Percentiles rank a stretch among this genome's conserved stretches.
Conservation (phyloP, 2,113 vertebrate species). For the Anoplopoma fimbria region DNA sequence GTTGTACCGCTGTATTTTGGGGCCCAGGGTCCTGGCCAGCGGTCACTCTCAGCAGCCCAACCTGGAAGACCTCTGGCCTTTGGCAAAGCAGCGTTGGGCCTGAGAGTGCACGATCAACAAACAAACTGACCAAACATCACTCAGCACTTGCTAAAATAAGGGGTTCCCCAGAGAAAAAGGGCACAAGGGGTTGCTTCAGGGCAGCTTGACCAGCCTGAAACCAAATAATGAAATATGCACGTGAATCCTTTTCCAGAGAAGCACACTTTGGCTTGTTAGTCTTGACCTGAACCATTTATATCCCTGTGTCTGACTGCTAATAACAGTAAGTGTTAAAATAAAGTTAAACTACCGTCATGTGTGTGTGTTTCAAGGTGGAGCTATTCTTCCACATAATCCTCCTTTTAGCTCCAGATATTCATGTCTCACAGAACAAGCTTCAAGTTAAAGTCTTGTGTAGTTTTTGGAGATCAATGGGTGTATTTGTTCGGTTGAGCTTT, state of each 20-base stretch:
- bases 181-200: constrained; percentile 67
- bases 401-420: constrained; percentile 21
- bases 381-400: neutral
- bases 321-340: constrained; percentile 55
- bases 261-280: constrained; percentile 55
- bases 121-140: constrained; percentile 68
- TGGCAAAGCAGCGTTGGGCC: constrained; percentile 58
- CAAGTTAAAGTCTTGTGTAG: constrained; percentile 42
- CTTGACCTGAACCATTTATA: constrained; percentile 46
- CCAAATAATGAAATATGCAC: constrained; percentile 55
- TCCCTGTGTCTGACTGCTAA: constrained; percentile 59
- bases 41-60: constrained; percentile 72
- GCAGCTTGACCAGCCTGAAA: constrained; percentile 46
- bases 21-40: constrained; percentile 52
- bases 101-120: constrained; percentile 62
- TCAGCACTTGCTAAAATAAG: constrained; percentile 71
- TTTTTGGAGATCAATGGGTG: constrained; percentile 30
- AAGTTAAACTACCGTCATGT: constrained; percentile 13
- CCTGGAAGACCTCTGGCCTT: constrained; percentile 70
- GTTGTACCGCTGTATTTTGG: constrained; percentile 74
- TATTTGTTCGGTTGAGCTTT: constrained; percentile 33
- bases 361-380: constrained; percentile 15
- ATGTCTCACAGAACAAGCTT: constrained; percentile 31
- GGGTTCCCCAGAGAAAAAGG: constrained; percentile 42
- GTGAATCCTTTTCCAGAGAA: constrained; percentile 58